Evolutionary conservation across 2,888 invertebrate species (phyloP), one percentile per base, ranked within the genome.

Genomic region (Polietes domitor): DNA sequence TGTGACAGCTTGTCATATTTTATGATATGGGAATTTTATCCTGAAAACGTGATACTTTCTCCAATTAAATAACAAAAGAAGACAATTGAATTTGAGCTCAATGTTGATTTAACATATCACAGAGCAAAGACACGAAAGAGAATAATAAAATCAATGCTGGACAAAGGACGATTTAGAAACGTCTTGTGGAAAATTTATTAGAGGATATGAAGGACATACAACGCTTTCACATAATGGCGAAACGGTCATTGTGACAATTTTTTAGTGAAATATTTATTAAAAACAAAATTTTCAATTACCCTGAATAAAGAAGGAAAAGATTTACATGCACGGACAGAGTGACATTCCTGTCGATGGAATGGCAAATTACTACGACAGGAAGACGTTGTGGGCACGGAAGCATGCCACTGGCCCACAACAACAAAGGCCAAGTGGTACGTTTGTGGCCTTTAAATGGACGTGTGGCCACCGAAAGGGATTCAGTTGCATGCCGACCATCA

Each of bases 1-100:
- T 75, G 12, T 77, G 83, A 75, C 83, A 80, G 61, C 63, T 28
- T 83, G 83, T 80, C 83, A 83, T 63, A 80, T 28, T 55, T 80
- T 77, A 26, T 65, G 47, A 83, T 74, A 83, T 77, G 77, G 63
- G 72, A 83, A 74, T 77, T 75, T 74, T 41, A 73, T 15, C 65
- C 50, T 41, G 43, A 73, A 53, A 63, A 74, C 19, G 28, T 24
- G 24, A 21, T 37, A 65, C 17, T 65, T 65, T 65, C 58, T 58
- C 37, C 65, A 43, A 68, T 68, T 24, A 68, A 68, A 68, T 68
- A 43, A 24, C 12, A 68, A 58, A 43, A 21, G 21, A 61, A 50
- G 7, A 32, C 65, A 68, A 68, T 43, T 68, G 68, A 43, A 68
- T 68, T 68, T 41, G 10, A 19, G 43, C 10, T 17, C 32, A 17